Base-by-base conservation (phyloP, 2,797 vertebrate genomes). In the Darevskia mixta region DNA sequence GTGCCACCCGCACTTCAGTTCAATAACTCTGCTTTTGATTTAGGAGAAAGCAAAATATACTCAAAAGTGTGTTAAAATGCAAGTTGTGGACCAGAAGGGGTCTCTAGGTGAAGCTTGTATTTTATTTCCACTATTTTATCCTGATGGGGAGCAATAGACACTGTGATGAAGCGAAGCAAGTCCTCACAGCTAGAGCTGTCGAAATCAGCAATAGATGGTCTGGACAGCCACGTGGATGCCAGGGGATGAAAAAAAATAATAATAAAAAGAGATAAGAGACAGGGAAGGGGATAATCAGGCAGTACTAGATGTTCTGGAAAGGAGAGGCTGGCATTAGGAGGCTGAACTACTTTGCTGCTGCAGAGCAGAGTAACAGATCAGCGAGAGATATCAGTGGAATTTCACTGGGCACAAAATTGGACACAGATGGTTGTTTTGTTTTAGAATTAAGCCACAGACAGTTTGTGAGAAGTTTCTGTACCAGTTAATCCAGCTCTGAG, bases 401-500 rank as follows among this genome's bases (percentile, higher is more conserved):
- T 73, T 32, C 3, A 35, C 27, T 41, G 83, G 75, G 35, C 89
- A 84, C 0, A 90, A 81, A 85, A 81, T 0, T 84, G 67, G 86
- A 90, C 41, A 9, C 15, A 83, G 38, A n/a, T 9, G 23, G 13
- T 35, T 9, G 81, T 17, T 89, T 89, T 71, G 71, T 6, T 88
- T 45, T 79, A 90, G 69, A 1, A 92, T 83, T 1, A 76, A 92
- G 89, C 2, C 32, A 49, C 0, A 64, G 49, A 79, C 0, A 38
- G 41, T 87, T n/a, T 78, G 83, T 3, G 72, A 49, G 82, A 93
- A 85, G 76, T 15, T 93, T 92, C 67, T 86, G 92, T 82, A 86
- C 2, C 43, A 87, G 90, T 88, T 92, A 92, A 91, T 92, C 86
- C 76, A 86, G 64, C 25, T 88, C 61, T 85, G 88, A 93, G 86